These are phyloP conservation scores for Cepphus grylle DNA, from an alignment of 2,113 vertebrate genomes.

Conservation along the genomic window DNA sequence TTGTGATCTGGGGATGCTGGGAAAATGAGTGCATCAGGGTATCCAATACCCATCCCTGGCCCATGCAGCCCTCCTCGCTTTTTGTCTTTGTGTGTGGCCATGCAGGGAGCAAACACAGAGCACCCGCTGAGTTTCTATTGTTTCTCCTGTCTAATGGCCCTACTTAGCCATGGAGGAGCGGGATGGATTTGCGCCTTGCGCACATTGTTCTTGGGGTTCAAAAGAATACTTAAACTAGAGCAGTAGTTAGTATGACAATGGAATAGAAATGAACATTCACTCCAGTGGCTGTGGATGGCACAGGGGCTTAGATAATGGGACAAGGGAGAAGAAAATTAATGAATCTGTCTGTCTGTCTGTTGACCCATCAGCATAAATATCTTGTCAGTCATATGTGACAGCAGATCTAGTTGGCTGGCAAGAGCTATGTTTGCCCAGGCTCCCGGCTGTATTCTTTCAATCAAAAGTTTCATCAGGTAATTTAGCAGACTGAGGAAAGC, in stretches of 20 bases:
- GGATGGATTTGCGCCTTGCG: conserved; percentile 49
- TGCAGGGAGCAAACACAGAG: conserved; percentile 53
- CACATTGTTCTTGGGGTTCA: conserved; percentile 61
- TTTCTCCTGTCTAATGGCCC: conserved; percentile 65
- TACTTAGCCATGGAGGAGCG: conserved; percentile 53
- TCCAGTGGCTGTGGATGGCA: conserved; percentile 37
- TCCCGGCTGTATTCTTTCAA: background rate
- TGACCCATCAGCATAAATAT: conserved; percentile 26
- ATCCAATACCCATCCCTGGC: conserved; percentile 40
- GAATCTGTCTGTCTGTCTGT: conserved; percentile 29
- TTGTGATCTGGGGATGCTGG: conserved; percentile 49
- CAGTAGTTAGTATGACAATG: conserved; percentile 58
- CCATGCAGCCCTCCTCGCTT: conserved; percentile 42
- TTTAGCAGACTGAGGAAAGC: background rate
- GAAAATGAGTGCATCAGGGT: conserved; percentile 45
- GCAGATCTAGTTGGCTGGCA: background rate
- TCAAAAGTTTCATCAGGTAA: conserved; percentile 20
- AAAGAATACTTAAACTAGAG: conserved; percentile 65
- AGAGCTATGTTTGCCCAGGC: accelerated
- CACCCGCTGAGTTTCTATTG: conserved; percentile 55
- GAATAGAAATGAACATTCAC: conserved; percentile 60
- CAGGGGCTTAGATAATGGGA: conserved; percentile 4
- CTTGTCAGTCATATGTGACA: conserved; percentile 25
- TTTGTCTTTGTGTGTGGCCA: conserved; percentile 61
- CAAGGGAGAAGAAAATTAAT: conserved; percentile 44